A percentile compares a stretch with the other conserved stretches of the same genome.
Conservation (phyloP, 2,888 invertebrate species). For the Corbicula japonica region DNA sequence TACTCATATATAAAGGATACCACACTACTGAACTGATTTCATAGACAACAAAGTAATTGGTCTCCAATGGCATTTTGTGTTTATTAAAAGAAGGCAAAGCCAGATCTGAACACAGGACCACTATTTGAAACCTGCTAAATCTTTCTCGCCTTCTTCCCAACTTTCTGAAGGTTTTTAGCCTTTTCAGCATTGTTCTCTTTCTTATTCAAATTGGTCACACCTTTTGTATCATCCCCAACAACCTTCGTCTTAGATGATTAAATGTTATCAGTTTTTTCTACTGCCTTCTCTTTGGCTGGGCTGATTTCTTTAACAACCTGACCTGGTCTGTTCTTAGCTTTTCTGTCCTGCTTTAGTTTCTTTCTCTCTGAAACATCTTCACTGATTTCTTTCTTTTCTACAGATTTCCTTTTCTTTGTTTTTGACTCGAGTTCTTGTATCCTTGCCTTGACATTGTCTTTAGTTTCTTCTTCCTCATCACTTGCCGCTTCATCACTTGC, state of each 20-base stretch:
- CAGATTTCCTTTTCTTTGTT: not conserved
- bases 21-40: too few relatives aligned
- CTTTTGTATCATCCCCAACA: slow-evolving; percentile 3
- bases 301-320: not conserved
- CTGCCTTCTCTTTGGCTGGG: not conserved
- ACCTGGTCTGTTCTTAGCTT: not conserved
- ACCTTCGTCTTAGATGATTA: slow-evolving; percentile 3
- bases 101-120: too few relatives aligned
- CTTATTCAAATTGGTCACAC: slow-evolving; percentile 1
- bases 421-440: not conserved
- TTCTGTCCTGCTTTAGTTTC: not conserved
- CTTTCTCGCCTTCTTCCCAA: too few relatives aligned
- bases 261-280: not conserved
- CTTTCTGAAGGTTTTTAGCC: too few relatives aligned
- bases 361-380: not conserved
- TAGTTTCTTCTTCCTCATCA: not conserved
- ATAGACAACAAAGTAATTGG: too few relatives aligned
- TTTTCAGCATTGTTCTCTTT: too few relatives aligned
- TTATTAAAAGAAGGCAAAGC: too few relatives aligned
- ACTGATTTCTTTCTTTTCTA: not conserved
- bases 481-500: not conserved
- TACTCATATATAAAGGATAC: too few relatives aligned
- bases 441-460: not conserved
- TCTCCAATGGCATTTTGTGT: too few relatives aligned
- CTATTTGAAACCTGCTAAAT: too few relatives aligned